Evolutionary conservation across 2,797 vertebrate genomes (phyloP).

Genomic region (Myoxocephalus aenaeus): DNA sequence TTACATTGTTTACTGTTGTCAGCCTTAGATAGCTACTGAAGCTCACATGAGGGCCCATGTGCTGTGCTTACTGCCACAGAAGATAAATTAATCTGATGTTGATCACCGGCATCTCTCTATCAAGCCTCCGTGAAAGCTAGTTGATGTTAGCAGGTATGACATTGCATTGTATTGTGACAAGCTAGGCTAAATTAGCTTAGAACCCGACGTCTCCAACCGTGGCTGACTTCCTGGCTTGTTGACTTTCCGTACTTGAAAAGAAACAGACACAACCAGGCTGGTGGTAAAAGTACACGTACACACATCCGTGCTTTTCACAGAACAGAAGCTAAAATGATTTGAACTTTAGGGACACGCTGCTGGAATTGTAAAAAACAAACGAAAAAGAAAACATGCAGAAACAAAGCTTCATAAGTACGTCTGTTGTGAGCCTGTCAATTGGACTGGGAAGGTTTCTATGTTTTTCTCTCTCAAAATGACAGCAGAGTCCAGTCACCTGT

Average conservation of each 20-base stretch:
- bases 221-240: background rate
- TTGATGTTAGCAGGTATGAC: background rate
- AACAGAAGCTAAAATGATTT: slow-evolving; percentile 25
- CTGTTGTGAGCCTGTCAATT: slow-evolving; percentile 47
- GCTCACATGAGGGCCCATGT: background rate
- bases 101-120: background rate
- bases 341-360: slow-evolving; percentile 37
- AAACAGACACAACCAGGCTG: background rate
- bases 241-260: background rate
- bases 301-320: slow-evolving; percentile 23
- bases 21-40: background rate
- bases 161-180: background rate
- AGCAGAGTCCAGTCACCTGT: slow-evolving; percentile 70
- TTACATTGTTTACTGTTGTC: background rate
- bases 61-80: background rate
- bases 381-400: slow-evolving; percentile 49
- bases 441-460: slow-evolving; percentile 40
- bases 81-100: background rate
- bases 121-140: background rate
- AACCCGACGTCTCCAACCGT: background rate
- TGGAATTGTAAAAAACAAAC: slow-evolving; percentile 36
- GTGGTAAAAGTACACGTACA: background rate
- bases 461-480: slow-evolving; percentile 37
- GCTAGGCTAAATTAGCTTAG: background rate
- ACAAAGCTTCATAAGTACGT: slow-evolving; percentile 59